Evolutionary conservation across 2,797 vertebrate species (phyloP).

Genomic region (Tachyglossus aculeatus): DNA sequence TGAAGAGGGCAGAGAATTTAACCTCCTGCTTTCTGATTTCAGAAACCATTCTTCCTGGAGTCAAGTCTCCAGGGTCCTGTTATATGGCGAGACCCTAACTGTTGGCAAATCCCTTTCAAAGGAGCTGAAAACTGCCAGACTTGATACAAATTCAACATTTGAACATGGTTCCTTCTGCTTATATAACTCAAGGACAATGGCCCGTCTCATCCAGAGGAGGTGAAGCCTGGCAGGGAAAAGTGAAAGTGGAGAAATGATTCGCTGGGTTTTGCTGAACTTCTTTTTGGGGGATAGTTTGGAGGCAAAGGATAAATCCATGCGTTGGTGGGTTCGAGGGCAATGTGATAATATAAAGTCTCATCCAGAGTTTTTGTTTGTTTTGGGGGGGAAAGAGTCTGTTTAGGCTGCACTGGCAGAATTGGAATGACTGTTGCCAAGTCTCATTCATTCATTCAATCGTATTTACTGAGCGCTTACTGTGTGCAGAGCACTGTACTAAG

Average conservation of each 20-base stretch:
- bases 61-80: slow-evolving; percentile 2
- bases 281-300: not conserved
- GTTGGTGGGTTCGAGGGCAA: not conserved
- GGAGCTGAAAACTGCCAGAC: not conserved
- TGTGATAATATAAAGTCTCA: no score
- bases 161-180: not conserved
- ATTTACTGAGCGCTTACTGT: no score
- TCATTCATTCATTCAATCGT: no score
- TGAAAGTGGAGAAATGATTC: slow-evolving; percentile 7
- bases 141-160: slow-evolving; percentile 7
- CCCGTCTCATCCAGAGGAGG: not conserved
- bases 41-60: not conserved
- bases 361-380: no score
- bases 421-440: no score
- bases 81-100: slow-evolving; percentile 9
- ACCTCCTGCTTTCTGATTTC: not conserved
- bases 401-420: no score
- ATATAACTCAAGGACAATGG: not conserved
- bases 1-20: slow-evolving; percentile 30
- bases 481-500: no score
- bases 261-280: not conserved
- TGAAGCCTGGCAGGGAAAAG: not conserved
- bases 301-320: not conserved
- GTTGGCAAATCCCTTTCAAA: slow-evolving; percentile 9
- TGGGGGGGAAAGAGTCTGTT: no score